phyloP scores from a whole-genome alignment of 2,113 vertebrate species.

The Cacatua alba region DNA sequence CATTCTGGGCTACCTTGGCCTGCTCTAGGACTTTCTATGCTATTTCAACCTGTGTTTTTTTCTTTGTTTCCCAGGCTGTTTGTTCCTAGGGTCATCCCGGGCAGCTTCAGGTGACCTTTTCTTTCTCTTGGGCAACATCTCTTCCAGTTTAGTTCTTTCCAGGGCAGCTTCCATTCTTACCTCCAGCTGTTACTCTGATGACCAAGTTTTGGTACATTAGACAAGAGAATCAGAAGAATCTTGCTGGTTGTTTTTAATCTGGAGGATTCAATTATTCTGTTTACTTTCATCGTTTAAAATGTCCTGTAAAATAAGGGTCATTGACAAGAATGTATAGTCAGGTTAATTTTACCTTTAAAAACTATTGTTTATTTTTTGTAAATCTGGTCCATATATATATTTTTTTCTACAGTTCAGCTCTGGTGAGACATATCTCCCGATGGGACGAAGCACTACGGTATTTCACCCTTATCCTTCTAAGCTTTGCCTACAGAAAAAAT shows the following conservation, averaged over 20 bases:
- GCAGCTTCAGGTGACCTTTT: neutral
- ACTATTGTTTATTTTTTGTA: neutral
- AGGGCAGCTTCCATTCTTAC: neutral
- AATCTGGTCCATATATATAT: neutral
- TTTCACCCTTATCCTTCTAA: neutral
- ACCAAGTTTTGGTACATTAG: neutral
- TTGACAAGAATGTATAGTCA: neutral
- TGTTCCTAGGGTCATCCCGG: neutral
- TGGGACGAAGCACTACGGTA: neutral
- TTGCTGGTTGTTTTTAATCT: neutral
- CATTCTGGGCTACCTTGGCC: neutral
- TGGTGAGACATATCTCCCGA: neutral
- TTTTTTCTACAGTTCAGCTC: neutral
- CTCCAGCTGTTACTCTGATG: neutral
- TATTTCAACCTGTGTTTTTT: neutral
- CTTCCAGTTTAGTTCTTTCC: neutral
- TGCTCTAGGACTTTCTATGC: rapidly evolving
- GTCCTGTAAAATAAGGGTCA: neutral
- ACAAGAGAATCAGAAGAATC: neutral
- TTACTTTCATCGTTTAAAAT: neutral
- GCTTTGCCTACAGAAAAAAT: neutral
- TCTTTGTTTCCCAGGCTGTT: neutral
- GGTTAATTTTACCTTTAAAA: neutral
- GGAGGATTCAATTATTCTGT: neutral
- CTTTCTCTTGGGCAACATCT: neutral